Evolutionary conservation across 2,888 invertebrate genomes (phyloP), one percentile per base, ranked within the genome.

Genomic region (Plagiodera versicolora): DNA sequence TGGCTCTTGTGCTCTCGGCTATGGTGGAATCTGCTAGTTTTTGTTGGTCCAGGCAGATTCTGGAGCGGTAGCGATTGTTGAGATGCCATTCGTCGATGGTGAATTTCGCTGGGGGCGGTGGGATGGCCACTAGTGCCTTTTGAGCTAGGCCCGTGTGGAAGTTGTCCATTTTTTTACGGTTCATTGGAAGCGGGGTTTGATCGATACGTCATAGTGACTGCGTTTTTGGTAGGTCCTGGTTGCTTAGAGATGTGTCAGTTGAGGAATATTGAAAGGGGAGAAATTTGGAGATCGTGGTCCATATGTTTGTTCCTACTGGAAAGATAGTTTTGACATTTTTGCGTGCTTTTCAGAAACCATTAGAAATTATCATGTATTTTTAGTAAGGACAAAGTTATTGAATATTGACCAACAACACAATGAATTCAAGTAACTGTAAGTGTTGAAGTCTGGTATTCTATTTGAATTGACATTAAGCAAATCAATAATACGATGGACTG

Each of bases 1-100:
- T 84, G 24, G 92, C 77, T 64, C 79, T 66, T 57, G 84, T 82
- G 14, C 85, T 84, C 77, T 89, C 87, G 5, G 82, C 82, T 16
- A 92, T 81, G 49, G 94, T 82, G 60, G 90, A 84, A 77, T 95
- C 94, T 0, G 95, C 92, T 9, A 92, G 81, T 74, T 90, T 87
- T 76, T 94, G 90, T 75, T 95, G 94, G 64, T 89, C 88, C 71
- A 92, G 89, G 11, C 91, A 90, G 62, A 88, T 87, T 67, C 88
- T 83, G 77, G 86, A 87, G 72, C 89, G 85, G 59, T 85, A 49
- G 49, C 84, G 82, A 77, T 90, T 90, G 78, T 87, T 89, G 60
- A 87, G 79, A 71, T 86, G 85, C 93, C 93, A 93, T 79, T 93
- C 91, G 60, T 84, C 81, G 52, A 89, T 75, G 0, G 90, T 88